These are phyloP conservation scores for Scaptomyza polygonia DNA, from an alignment of 2,888 invertebrate genomes.

Conservation along the genomic window DNA sequence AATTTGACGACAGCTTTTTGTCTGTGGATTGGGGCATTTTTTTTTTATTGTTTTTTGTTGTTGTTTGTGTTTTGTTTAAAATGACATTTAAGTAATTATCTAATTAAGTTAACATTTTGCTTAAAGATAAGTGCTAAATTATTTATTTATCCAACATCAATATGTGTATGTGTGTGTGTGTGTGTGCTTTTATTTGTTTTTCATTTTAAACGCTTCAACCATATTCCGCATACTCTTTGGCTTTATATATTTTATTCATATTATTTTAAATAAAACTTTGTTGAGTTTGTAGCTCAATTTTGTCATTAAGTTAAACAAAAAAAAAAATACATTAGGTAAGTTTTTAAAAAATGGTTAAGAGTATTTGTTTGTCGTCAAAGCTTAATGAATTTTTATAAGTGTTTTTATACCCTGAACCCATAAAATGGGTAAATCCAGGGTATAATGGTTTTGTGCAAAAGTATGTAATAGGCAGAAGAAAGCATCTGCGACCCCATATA, in stretches of 20 bases:
- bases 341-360: not conserved
- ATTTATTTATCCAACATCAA: slow-evolving; percentile 62
- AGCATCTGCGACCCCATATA: too few species aligned
- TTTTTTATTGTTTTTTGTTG: too few species aligned
- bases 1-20: slow-evolving; percentile 53
- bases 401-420: too few species aligned
- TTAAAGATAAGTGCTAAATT: slow-evolving; percentile 75
- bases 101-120: slow-evolving; percentile 81
- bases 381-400: not conserved
- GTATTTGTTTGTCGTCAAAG: slow-evolving; percentile 6
- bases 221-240: not conserved
- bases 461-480: too few species aligned
- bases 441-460: too few species aligned
- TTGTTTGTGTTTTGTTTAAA: slow-evolving; percentile 71
- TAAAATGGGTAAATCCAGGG: too few species aligned
- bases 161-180: slow-evolving; percentile 12
- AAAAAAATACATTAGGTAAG: too few species aligned
- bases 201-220: slow-evolving; percentile 9
- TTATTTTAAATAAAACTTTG: not conserved
- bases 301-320: not conserved
- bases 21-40: slow-evolving; percentile 49
- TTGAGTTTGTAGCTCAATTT: not conserved
- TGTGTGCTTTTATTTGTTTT: too few species aligned
- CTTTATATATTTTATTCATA: not conserved
- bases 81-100: slow-evolving; percentile 76